Conservation (phyloP, 2,888 invertebrate species). For the Cynaeus angustus region DNA sequence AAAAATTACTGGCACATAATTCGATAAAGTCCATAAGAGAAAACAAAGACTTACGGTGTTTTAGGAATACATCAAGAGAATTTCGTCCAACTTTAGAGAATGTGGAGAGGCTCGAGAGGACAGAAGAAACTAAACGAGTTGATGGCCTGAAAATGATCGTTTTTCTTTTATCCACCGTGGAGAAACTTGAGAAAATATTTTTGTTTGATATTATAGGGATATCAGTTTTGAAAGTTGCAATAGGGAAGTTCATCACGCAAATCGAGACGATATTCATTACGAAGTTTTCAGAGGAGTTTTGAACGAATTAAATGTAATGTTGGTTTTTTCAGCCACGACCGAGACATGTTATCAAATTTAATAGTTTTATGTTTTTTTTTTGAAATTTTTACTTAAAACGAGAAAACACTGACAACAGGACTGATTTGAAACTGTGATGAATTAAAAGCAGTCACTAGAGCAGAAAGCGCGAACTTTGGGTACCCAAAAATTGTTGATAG, state of each 20-base stretch:
- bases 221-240: conserved; percentile 13
- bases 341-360: no score
- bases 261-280: conserved; percentile 33
- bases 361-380: no score
- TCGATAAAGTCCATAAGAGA: conserved; percentile 8
- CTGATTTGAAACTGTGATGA: no score
- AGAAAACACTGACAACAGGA: no score
- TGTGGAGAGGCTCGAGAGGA: conserved; percentile 11
- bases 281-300: not conserved
- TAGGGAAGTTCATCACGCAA: conserved; percentile 15
- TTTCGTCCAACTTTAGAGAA: conserved; percentile 16
- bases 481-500: no score
- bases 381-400: no score
- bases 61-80: conserved; percentile 10
- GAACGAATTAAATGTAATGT: no score
- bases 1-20: not conserved
- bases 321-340: no score
- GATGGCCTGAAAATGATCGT: conserved; percentile 24
- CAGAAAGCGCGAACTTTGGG: no score
- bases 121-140: conserved; percentile 9
- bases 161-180: conserved; percentile 9
- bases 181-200: conserved; percentile 23
- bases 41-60: conserved; percentile 25
- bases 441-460: no score
- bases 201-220: conserved; percentile 18